These are phyloP conservation scores for Uria lomvia DNA, from an alignment of 2,113 vertebrate genomes.

Conservation along the genomic window DNA sequence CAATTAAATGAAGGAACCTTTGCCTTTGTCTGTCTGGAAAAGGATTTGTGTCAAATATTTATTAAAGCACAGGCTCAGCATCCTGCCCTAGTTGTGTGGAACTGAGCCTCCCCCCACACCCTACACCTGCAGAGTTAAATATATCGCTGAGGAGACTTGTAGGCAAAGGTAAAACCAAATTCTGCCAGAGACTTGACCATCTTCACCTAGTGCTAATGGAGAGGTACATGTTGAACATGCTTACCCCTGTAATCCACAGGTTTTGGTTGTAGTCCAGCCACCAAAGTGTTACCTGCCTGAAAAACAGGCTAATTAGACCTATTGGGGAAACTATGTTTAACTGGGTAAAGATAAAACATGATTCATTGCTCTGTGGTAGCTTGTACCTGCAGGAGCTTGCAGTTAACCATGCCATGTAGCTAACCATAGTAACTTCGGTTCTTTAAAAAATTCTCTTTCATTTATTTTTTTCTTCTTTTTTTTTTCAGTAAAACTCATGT, in stretches of 20 bases:
- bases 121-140: neutral
- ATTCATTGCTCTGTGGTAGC: neutral
- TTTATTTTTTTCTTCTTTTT: neutral
- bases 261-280: neutral
- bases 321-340: neutral
- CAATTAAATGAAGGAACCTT: neutral
- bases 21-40: neutral
- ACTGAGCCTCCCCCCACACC: neutral
- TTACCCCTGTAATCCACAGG: neutral
- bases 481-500: neutral
- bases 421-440: neutral
- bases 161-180: neutral
- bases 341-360: neutral
- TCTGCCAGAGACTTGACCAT: neutral
- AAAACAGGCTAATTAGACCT: neutral
- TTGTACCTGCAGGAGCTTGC: neutral
- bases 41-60: neutral
- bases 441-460: neutral
- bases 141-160: neutral
- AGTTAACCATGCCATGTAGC: neutral
- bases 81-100: neutral
- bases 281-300: neutral
- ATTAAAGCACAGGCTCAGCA: neutral
- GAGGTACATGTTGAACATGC: rapidly evolving
- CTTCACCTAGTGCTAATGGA: neutral